Evolutionary conservation across 2,888 invertebrate genomes (phyloP).

Genomic region (Stenolophus ochropezus): DNA sequence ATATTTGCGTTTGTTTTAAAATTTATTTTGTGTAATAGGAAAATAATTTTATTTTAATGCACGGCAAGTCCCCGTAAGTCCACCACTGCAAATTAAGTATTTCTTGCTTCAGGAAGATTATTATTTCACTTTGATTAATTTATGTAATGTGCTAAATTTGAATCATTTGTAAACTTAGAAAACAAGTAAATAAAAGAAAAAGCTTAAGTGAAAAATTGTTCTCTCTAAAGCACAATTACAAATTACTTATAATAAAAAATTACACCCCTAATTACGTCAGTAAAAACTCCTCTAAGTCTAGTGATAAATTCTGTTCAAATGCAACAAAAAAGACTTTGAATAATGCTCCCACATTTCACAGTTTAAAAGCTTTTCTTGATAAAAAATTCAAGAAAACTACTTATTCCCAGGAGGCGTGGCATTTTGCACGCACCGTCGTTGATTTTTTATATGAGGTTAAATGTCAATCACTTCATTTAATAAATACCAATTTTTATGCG

Average conservation of each 20-base stretch:
- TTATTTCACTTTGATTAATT: no score
- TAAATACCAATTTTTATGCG: conserved; percentile 25
- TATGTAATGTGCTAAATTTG: neutral
- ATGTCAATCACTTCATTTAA: conserved; percentile 40
- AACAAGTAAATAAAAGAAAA: neutral
- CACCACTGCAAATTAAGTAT: no score
- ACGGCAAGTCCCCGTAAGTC: no score
- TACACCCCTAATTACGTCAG: neutral
- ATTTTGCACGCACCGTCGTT: conserved; percentile 27
- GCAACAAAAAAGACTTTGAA: conserved; percentile 24
- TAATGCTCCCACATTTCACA: conserved; percentile 39
- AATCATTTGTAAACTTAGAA: neutral
- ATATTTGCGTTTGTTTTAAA: no score
- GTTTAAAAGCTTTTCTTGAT: conserved; percentile 10
- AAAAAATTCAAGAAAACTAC: conserved; percentile 10
- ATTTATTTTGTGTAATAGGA: no score
- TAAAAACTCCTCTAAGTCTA: conserved; percentile 9
- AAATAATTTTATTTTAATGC: no score
- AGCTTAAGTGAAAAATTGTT: neutral
- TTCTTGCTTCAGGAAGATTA: no score
- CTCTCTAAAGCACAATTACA: conserved; percentile 9
- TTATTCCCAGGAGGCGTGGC: conserved; percentile 28
- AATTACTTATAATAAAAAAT: conserved; percentile 29
- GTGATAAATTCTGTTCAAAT: conserved; percentile 26
- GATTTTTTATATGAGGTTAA: conserved; percentile 40